phyloP scores from a whole-genome alignment of 2,113 vertebrate genomes.

The Phrynocephalus versicolor region DNA sequence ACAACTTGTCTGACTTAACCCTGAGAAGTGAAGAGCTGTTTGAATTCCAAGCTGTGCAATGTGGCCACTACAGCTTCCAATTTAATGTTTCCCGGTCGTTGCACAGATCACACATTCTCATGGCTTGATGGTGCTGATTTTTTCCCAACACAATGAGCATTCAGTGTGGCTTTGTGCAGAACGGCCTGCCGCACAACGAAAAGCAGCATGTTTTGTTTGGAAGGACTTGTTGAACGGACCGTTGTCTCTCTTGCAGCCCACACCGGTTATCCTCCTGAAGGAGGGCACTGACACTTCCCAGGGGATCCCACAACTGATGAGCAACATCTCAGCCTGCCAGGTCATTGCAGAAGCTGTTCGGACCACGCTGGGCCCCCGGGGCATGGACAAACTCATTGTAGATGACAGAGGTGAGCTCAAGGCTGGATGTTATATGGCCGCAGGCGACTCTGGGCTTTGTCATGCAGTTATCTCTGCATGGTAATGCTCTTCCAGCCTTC shows the following conservation, averaged over 20 bases:
- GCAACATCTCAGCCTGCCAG: conserved; percentile 98
- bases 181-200: rapidly evolving
- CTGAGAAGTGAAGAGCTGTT: no score
- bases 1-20: no score
- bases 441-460: not conserved
- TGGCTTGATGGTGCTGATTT: not conserved
- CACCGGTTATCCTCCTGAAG: conserved; percentile 94
- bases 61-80: not conserved
- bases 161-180: not conserved
- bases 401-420: conserved; percentile 84
- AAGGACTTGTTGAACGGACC: rapidly evolving
- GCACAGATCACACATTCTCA: not conserved
- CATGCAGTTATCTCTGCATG: not conserved
- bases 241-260: conserved; percentile 74
- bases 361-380: conserved; percentile 94
- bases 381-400: conserved; percentile 98
- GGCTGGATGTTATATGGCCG: no score
- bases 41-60: no score
- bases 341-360: conserved; percentile 94
- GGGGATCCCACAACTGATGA: conserved; percentile 93
- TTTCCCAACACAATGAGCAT: rapidly evolving
- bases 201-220: rapidly evolving
- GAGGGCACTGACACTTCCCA: conserved; percentile 97
- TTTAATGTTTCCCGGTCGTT: not conserved
- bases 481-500: not conserved